Conservation (phyloP, 2,113 vertebrate species). For the Myotis davidii region DNA sequence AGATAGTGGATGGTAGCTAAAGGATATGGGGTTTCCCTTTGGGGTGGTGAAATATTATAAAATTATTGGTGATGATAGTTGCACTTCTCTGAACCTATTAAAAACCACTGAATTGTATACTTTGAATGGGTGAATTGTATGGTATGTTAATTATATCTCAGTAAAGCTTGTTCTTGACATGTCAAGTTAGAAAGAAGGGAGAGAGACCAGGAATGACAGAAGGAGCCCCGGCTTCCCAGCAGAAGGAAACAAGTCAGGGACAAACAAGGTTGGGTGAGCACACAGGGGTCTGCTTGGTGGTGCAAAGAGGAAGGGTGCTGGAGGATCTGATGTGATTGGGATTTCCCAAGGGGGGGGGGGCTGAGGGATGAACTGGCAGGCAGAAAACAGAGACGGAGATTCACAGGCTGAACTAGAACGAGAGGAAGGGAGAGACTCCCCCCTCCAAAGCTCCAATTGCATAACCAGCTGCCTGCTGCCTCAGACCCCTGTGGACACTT, state of each 20-base stretch:
- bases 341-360: not conserved
- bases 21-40: not conserved
- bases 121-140: not conserved
- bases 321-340: not conserved
- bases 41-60: not conserved
- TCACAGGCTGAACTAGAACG: not conserved
- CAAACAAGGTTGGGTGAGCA: not conserved
- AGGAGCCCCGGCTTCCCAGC: not conserved
- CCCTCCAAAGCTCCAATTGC: not conserved
- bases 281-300: not conserved
- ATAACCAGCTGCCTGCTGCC: not conserved
- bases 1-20: not conserved
- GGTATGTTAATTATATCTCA: not conserved
- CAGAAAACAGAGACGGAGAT: not conserved
- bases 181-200: not conserved
- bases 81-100: not conserved
- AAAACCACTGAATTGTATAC: not conserved
- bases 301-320: not conserved
- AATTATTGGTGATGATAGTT: not conserved
- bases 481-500: not conserved
- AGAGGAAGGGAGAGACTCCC: not conserved
- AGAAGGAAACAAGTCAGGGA: not conserved
- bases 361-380: not conserved
- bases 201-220: not conserved
- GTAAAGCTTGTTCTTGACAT: not conserved